A percentile compares a stretch with the other conserved stretches of the same genome.
Conservation (phyloP, 2,113 vertebrate species). For the Elephas maximus region DNA sequence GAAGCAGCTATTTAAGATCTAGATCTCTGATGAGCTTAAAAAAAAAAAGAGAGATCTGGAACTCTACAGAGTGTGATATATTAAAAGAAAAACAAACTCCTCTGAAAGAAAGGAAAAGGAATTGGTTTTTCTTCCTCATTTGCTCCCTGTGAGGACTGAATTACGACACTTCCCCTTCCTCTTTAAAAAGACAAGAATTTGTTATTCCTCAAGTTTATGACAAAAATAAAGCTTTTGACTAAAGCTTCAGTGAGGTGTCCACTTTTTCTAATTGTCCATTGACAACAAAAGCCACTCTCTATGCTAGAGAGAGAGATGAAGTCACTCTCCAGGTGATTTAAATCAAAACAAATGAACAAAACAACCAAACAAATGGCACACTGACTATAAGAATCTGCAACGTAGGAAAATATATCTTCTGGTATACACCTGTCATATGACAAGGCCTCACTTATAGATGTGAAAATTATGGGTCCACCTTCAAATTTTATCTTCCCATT, state of each 20-base stretch:
- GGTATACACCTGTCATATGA: background rate
- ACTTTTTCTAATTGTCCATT: slow-evolving; percentile 38
- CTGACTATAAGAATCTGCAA: background rate
- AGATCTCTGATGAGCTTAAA: background rate
- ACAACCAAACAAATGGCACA: background rate
- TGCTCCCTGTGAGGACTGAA: slow-evolving; percentile 21
- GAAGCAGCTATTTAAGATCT: slow-evolving; percentile 8
- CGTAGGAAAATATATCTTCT: background rate
- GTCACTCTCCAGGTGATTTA: background rate
- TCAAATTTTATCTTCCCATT: slow-evolving; percentile 30
- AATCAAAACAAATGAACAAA: background rate
- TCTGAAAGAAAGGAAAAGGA: slow-evolving; percentile 63
- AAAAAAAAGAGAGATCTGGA: background rate
- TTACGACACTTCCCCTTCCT: slow-evolving; percentile 73
- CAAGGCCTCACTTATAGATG: background rate
- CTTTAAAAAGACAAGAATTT: slow-evolving; percentile 71
- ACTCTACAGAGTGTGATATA: background rate
- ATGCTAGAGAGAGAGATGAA: background rate
- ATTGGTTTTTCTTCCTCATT: slow-evolving; percentile 73
- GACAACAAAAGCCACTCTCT: background rate
- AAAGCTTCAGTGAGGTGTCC: background rate
- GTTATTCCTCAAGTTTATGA: slow-evolving; percentile 28
- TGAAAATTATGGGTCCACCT: background rate
- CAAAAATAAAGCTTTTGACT: slow-evolving; percentile 49
- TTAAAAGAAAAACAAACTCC: slow-evolving; percentile 29